Evolutionary conservation across 2,888 invertebrate species (phyloP).

Genomic region (Crocallis elinguaria): DNA sequence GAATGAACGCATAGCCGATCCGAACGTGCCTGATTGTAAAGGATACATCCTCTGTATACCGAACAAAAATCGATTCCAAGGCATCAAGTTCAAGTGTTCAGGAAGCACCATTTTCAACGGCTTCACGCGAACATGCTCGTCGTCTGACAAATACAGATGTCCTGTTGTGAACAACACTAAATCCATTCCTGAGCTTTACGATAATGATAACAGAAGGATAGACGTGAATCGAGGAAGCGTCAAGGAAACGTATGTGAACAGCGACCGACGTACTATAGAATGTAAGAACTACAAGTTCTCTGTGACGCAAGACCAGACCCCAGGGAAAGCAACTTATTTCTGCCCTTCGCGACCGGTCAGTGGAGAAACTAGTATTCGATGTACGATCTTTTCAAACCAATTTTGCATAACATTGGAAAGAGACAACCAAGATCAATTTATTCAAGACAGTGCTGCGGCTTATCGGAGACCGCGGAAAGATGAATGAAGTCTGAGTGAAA

Average conservation of each 20-base stretch:
- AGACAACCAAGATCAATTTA: slow-evolving; percentile 68
- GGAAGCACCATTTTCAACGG: slow-evolving; percentile 76
- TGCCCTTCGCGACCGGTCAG: slow-evolving; percentile 66
- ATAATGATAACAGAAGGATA: slow-evolving; percentile 49
- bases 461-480: slow-evolving; percentile 61
- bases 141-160: slow-evolving; percentile 70
- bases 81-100: slow-evolving; percentile 75
- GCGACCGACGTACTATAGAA: slow-evolving; percentile 52
- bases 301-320: slow-evolving; percentile 63
- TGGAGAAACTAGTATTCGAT: slow-evolving; percentile 61
- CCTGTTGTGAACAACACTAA: slow-evolving; percentile 58
- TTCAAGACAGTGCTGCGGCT: slow-evolving; percentile 54
- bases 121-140: slow-evolving; percentile 67
- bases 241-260: slow-evolving; percentile 11
- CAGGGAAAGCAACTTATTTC: slow-evolving; percentile 68
- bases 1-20: slow-evolving; percentile 74
- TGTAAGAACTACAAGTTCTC: slow-evolving; percentile 77
- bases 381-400: slow-evolving; percentile 76
- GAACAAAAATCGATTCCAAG: slow-evolving; percentile 73
- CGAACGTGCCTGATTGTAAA: slow-evolving; percentile 72
- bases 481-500: background rate
- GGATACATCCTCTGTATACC: slow-evolving; percentile 78
- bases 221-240: slow-evolving; percentile 40
- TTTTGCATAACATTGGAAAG: slow-evolving; percentile 73
- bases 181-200: slow-evolving; percentile 47